These are phyloP conservation scores for Actinia tenebrosa DNA, from an alignment of 64 coral and sea anemone genomes.

Conservation along the genomic window DNA sequence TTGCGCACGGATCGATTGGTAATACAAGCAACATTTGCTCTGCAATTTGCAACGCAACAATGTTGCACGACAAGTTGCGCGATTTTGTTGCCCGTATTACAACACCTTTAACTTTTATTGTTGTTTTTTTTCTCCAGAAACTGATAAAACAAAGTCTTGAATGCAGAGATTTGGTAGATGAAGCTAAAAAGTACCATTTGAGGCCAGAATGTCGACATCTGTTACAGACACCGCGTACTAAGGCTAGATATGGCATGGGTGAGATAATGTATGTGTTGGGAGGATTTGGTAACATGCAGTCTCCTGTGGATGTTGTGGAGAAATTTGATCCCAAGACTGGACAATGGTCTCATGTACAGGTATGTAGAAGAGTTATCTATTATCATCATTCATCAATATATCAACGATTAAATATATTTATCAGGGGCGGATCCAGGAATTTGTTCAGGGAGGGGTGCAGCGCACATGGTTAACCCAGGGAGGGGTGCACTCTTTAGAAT, in stretches of 20 bases:
- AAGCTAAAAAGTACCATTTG: slow-evolving; percentile 96
- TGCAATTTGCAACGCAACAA: too few species aligned
- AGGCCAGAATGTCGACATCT: slow-evolving; percentile 83
- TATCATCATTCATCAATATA: background rate
- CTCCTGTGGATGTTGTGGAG: slow-evolving; percentile 83
- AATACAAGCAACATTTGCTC: too few species aligned
- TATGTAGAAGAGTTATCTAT: background rate
- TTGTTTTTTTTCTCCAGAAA: slow-evolving; percentile 23
- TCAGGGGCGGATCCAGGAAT: too few species aligned
- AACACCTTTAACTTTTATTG: background rate
- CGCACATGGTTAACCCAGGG: too few species aligned
- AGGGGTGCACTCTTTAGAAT: too few species aligned
- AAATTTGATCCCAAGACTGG: slow-evolving; percentile 79
- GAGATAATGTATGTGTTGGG: slow-evolving; percentile 89
- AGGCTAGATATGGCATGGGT: slow-evolving; percentile 65
- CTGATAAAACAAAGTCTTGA: slow-evolving; percentile 74
- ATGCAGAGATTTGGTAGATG: slow-evolving; percentile 94
- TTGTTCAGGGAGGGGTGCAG: too few species aligned
- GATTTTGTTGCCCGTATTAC: too few species aligned
- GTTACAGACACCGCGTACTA: slow-evolving; percentile 76
- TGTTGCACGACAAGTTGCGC: too few species aligned
- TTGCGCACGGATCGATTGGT: too few species aligned
- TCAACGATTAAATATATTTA: background rate
- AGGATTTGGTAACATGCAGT: slow-evolving; percentile 93
- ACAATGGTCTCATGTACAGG: slow-evolving; percentile 57